phyloP scores from a whole-genome alignment of 1,140 invertebrate genomes.

The Hylaeus anthracinus region DNA sequence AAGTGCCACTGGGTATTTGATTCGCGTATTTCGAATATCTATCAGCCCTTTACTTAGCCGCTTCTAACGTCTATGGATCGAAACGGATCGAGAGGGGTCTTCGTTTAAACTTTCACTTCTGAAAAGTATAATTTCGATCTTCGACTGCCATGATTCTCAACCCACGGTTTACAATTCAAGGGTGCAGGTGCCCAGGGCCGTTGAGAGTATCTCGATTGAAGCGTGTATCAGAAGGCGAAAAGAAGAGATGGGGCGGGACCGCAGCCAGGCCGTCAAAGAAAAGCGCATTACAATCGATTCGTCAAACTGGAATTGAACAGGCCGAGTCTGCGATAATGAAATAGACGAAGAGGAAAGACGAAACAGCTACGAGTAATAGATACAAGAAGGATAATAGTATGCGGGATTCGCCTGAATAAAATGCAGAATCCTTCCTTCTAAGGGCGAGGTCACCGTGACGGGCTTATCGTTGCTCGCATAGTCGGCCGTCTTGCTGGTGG shows the following conservation, averaged over 20 bases:
- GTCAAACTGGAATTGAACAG: neutral
- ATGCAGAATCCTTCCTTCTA: slow-evolving; percentile 54
- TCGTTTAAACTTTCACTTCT: no score
- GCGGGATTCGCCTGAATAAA: slow-evolving; percentile 41
- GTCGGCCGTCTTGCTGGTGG: neutral
- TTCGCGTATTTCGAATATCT: no score
- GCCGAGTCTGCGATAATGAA: neutral
- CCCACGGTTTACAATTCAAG: no score
- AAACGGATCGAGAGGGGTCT: neutral
- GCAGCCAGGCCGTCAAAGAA: neutral
- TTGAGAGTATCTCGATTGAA: neutral
- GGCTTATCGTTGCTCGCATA: slow-evolving; percentile 10
- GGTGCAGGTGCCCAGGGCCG: no score
- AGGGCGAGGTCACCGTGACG: slow-evolving; percentile 58
- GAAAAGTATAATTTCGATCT: no score
- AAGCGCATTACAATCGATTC: neutral
- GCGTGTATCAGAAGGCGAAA: neutral
- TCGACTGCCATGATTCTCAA: no score
- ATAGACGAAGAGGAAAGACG: neutral
- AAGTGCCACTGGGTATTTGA: no score
- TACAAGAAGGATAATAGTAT: slow-evolving; percentile 43
- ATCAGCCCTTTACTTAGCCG: no score
- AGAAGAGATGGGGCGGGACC: neutral
- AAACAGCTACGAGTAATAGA: slow-evolving; percentile 6
- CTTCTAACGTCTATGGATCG: neutral